Percentiles rank a stretch among this genome's conserved stretches.
Evolutionary conservation across 2,797 vertebrate genomes (phyloP).

Genomic region (Sebastes jordani): DNA sequence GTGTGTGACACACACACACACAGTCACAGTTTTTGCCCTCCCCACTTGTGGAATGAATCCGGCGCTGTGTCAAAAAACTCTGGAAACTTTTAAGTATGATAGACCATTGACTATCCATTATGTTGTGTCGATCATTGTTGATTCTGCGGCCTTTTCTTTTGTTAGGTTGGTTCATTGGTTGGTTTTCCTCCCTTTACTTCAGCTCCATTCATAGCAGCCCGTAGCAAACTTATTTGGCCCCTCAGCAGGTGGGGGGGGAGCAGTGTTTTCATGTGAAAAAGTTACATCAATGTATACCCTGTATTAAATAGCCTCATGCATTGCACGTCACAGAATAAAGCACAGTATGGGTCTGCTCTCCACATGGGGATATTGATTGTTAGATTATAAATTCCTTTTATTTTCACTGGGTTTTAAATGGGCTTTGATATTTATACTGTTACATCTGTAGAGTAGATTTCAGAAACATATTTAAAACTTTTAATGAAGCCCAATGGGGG

Average conservation of each 20-base stretch:
- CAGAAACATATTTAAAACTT: background rate
- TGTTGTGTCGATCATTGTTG: background rate
- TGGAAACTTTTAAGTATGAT: background rate
- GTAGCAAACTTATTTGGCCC: background rate
- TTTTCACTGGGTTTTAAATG: background rate
- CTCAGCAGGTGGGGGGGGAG: background rate
- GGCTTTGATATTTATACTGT: background rate
- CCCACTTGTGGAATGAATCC: too few relatives aligned
- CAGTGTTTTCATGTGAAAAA: background rate
- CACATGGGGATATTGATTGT: slow-evolving; percentile 3
- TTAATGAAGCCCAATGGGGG: background rate
- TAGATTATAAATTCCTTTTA: background rate
- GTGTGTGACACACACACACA: too few relatives aligned
- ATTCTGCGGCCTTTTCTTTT: background rate
- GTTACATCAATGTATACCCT: background rate
- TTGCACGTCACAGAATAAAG: slow-evolving; percentile 2
- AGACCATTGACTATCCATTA: background rate
- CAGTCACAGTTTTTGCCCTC: too few relatives aligned
- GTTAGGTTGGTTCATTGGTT: background rate
- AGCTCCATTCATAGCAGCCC: background rate
- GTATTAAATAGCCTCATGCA: background rate
- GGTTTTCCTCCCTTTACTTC: background rate
- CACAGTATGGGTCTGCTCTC: background rate
- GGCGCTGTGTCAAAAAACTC: background rate
- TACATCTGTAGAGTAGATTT: background rate